A percentile compares a stretch with the other conserved stretches of the same genome.
phyloP scores from a whole-genome alignment of 2,113 vertebrate species.

The Nesospiza acunhae region DNA sequence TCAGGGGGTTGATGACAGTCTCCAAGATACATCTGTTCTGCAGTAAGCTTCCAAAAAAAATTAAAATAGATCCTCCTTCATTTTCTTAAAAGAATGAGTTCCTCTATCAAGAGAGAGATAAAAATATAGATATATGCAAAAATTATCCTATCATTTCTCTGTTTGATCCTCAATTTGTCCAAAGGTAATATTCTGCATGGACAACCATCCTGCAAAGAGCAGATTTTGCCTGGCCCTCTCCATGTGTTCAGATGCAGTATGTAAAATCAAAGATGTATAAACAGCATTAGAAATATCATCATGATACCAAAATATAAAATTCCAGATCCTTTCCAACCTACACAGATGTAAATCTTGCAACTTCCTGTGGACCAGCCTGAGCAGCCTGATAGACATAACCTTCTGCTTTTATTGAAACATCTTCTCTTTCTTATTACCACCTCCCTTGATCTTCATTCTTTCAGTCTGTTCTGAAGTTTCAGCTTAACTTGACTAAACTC shows the following conservation, averaged over 20 bases:
- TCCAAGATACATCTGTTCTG: constrained; percentile 57
- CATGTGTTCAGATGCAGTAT: neutral
- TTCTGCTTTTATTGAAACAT: neutral
- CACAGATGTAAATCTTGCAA: neutral
- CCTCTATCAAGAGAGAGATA: neutral
- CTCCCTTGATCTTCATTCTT: neutral
- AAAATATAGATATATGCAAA: neutral
- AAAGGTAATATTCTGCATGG: neutral
- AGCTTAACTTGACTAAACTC: neutral
- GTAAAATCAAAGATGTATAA: neutral
- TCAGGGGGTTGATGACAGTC: constrained; percentile 79
- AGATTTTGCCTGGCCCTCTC: neutral
- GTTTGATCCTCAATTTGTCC: neutral
- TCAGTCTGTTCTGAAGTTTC: neutral
- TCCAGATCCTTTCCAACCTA: neutral
- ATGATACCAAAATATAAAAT: neutral
- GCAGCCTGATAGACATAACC: neutral
- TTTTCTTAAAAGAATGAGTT: constrained; percentile 25
- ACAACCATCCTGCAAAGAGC: neutral
- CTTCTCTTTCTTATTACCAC: neutral
- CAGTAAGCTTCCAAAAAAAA: constrained; percentile 62
- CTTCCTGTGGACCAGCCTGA: neutral
- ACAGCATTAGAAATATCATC: neutral
- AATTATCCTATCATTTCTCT: neutral
- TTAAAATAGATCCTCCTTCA: neutral